Percentiles rank a stretch among this genome's conserved stretches.
phyloP scores from a whole-genome alignment of 1,140 invertebrate species.

The Drosophila serrata region DNA sequence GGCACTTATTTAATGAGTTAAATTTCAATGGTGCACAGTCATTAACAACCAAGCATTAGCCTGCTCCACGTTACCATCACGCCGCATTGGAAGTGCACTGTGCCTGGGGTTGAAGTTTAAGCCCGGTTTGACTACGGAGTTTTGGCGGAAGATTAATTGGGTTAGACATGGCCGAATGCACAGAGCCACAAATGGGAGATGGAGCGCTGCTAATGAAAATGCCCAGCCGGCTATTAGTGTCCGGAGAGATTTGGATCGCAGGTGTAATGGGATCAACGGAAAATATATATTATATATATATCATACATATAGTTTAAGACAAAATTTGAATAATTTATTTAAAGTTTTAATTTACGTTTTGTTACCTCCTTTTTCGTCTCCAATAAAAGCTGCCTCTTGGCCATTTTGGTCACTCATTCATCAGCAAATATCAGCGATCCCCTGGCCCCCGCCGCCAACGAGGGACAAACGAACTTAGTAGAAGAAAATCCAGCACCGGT shows the following conservation, averaged over 20 bases:
- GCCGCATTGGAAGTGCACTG: neutral
- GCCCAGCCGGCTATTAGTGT: neutral
- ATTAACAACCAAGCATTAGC: neutral
- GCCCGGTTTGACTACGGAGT: neutral
- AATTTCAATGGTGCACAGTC: neutral
- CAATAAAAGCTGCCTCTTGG: slow-evolving; percentile 54
- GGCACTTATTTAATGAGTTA: neutral
- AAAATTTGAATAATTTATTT: neutral
- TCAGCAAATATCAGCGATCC: slow-evolving; percentile 9
- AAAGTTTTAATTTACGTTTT: neutral
- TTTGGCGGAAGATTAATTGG: slow-evolving; percentile 21
- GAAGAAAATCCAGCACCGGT: slow-evolving; percentile 3
- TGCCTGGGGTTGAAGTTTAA: neutral
- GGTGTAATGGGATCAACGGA: neutral
- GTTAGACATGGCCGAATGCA: slow-evolving; percentile 27
- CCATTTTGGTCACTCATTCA: slow-evolving; percentile 36
- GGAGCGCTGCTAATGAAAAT: slow-evolving; percentile 7
- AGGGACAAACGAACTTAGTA: slow-evolving; percentile 1
- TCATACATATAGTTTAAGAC: too few species aligned
- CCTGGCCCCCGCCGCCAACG: slow-evolving; percentile 24
- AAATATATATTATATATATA: too few species aligned
- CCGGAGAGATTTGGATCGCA: neutral
- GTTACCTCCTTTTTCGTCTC: neutral
- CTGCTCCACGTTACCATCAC: neutral
- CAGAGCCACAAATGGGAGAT: neutral